Evolutionary conservation across 2,888 invertebrate genomes (phyloP).

Genomic region (Clitarchus hookeri): DNA sequence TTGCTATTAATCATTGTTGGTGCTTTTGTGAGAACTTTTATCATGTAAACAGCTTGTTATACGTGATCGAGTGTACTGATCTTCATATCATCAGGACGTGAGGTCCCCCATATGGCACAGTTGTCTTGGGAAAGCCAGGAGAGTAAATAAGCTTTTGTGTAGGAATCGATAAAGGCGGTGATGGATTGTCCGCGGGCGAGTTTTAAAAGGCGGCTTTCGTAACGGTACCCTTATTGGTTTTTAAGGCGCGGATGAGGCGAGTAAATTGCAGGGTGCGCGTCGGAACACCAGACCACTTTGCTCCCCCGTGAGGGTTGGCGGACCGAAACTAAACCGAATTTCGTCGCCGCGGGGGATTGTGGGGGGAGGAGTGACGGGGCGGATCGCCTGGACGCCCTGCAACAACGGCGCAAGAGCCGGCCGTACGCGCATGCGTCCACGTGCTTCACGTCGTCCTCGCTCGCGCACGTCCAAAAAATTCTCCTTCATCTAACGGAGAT

Average conservation of each 20-base stretch:
- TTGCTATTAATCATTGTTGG: no score
- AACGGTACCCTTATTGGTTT: conserved; percentile 35
- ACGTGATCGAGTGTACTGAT: no score
- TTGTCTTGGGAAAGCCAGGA: background rate
- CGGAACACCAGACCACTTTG: background rate
- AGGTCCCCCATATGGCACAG: background rate
- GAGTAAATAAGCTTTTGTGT: background rate
- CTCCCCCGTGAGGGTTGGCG: conserved; percentile 22
- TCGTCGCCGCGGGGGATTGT: background rate
- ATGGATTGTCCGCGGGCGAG: background rate
- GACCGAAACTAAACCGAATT: conserved; percentile 33
- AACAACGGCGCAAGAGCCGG: background rate
- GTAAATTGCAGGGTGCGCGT: conserved; percentile 17
- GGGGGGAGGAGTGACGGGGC: background rate
- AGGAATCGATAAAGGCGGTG: background rate
- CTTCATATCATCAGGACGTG: no score
- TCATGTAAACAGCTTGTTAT: no score
- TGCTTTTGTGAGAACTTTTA: no score
- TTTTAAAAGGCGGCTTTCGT: background rate
- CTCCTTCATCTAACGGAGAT: no score
- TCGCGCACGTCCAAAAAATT: no score
- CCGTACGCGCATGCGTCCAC: background rate
- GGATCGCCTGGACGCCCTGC: background rate
- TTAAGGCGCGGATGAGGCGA: conserved; percentile 27
- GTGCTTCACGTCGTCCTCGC: no score